phyloP scores from a whole-genome alignment of 2,113 vertebrate species.

The Hydrolagus affinis region DNA sequence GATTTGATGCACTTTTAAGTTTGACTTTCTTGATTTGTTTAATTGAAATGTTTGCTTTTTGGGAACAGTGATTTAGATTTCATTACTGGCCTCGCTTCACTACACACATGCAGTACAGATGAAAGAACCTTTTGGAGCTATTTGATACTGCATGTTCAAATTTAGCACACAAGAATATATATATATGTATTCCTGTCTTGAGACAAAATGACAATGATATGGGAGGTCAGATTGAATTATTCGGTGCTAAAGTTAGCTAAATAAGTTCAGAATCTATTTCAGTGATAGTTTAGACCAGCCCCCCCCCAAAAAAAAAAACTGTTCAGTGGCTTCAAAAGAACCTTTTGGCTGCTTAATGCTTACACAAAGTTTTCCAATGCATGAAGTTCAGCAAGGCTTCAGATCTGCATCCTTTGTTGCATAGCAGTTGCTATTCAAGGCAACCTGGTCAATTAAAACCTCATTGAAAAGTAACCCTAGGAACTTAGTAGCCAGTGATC shows the following conservation, averaged over 20 bases:
- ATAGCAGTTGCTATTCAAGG: background rate
- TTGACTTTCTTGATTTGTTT: slow-evolving; percentile 18
- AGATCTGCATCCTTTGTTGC: slow-evolving; percentile 3
- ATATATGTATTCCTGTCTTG: background rate
- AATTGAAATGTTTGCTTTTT: slow-evolving; percentile 31
- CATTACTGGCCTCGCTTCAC: slow-evolving; percentile 7
- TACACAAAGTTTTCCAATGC: slow-evolving; percentile 17
- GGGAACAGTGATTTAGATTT: slow-evolving; percentile 19
- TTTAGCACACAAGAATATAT: background rate
- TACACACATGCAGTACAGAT: slow-evolving; percentile 19
- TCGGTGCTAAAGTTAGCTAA: background rate
- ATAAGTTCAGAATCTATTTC: background rate
- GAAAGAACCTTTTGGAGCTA: slow-evolving; percentile 7
- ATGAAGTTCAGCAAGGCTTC: slow-evolving; percentile 13
- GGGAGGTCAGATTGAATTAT: background rate
- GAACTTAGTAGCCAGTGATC: background rate
- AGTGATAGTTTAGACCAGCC: background rate
- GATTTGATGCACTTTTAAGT: slow-evolving; percentile 23
- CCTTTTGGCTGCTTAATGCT: slow-evolving; percentile 13
- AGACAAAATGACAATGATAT: background rate
- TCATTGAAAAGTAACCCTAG: slow-evolving; percentile 4
- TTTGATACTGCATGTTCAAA: background rate
- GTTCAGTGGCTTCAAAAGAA: background rate
- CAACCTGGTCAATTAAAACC: background rate
- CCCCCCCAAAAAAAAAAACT: background rate